Conservation (phyloP, 2,797 vertebrate species). For the Urosaurus nigricauda region DNA sequence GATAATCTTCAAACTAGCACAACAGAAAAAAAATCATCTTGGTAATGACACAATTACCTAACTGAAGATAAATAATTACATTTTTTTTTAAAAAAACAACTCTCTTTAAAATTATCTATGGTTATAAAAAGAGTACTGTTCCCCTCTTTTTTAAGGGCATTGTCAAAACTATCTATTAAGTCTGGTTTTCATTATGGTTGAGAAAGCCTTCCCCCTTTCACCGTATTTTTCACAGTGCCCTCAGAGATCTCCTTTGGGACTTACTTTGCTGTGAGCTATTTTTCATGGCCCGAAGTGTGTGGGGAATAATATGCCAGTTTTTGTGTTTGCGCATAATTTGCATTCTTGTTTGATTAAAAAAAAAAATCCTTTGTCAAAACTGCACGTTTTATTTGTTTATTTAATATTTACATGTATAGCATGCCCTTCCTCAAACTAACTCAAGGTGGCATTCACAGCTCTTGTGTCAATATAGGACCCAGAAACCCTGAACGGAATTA, state of each 20-base stretch:
- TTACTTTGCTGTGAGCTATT: neutral
- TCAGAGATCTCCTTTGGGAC: neutral
- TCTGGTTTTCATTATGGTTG: neutral
- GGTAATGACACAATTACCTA: neutral
- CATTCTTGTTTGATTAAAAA: neutral
- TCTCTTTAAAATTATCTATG: neutral
- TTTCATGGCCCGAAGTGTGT: neutral
- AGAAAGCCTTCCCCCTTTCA: neutral
- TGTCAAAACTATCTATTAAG: neutral
- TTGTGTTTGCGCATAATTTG: neutral
- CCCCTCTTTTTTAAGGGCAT: neutral
- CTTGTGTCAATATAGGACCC: neutral
- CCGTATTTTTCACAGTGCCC: neutral
- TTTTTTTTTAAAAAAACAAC: too few species aligned
- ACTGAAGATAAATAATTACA: neutral
- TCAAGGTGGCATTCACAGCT: neutral
- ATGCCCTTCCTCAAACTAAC: neutral
- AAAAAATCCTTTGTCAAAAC: neutral
- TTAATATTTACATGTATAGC: neutral
- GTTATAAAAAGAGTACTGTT: neutral
- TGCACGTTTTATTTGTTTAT: neutral
- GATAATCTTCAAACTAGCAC: neutral
- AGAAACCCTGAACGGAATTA: too few species aligned
- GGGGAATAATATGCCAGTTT: too few species aligned
- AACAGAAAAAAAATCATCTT: neutral